Conservation (phyloP, 2,888 invertebrate species). For the Luffia ferchaultella region DNA sequence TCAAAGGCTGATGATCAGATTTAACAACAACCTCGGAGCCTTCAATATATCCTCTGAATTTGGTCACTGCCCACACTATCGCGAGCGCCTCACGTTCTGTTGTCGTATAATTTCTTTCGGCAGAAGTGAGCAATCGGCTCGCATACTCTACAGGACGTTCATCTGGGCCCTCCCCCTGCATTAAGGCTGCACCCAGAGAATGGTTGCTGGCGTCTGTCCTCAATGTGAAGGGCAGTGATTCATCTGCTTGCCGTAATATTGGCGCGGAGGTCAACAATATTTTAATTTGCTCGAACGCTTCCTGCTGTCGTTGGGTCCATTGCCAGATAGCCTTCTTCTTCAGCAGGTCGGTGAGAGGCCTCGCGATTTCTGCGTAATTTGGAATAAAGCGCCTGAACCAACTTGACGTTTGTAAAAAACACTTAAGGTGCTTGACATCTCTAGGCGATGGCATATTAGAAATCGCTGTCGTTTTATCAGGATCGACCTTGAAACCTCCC, state of each 20-base stretch:
- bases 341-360: conserved; percentile 17
- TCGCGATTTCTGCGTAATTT: conserved; percentile 16
- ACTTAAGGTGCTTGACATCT: conserved; percentile 19
- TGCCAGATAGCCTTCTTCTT: conserved; percentile 17
- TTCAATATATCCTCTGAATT: conserved; percentile 37
- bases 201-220: conserved; percentile 24
- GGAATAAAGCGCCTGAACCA: conserved; percentile 23
- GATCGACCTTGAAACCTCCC: conserved; percentile 20
- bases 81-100: conserved; percentile 7
- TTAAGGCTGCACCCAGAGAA: conserved; percentile 19
- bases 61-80: conserved; percentile 24
- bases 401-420: conserved; percentile 22
- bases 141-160: conserved; percentile 20
- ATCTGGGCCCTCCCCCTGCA: conserved; percentile 19
- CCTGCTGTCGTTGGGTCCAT: conserved; percentile 12
- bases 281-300: conserved; percentile 14
- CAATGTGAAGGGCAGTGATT: conserved; percentile 14
- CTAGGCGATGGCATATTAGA: conserved; percentile 14
- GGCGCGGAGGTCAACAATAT: conserved; percentile 15
- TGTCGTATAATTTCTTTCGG: conserved; percentile 7
- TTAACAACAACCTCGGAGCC: conserved; percentile 25
- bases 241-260: conserved; percentile 17
- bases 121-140: conserved; percentile 4
- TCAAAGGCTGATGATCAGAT: conserved; percentile 42
- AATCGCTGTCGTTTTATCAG: conserved; percentile 22